Evolutionary conservation across 2,797 vertebrate genomes (phyloP), one percentile per base, ranked within the genome.

Genomic region (Sebastes kiyomatsui): DNA sequence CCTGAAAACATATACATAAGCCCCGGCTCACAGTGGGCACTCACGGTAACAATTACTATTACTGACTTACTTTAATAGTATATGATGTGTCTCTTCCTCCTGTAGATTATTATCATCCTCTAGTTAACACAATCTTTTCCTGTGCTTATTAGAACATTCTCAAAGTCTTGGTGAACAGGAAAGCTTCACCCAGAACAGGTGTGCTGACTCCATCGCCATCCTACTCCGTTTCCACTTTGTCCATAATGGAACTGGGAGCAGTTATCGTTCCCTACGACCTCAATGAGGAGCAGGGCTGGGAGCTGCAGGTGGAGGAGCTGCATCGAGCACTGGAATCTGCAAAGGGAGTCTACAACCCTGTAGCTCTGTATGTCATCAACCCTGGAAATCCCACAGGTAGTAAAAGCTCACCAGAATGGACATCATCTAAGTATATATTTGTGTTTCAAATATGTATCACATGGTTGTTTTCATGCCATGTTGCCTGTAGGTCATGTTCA

Each of bases 401-500:
- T 2, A 20, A 49, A 56, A 64, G 28, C 4, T 2, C 65, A 10
- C 25, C 35, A 64, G 9, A 42, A n/a, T 14, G 5, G 16, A 61
- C 10, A 32, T 12, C 0, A 1, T 54, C 3, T 11, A 8, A 35
- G 28, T 74, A 13, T 32, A 18, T 16, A 55, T 11, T 28, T 73
- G 7, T 28, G 5, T 25, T 66, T 55, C 28, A 22, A 16, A 28
- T 9, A 9, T 62, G 3, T 7, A 3, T 33, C 1, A 70, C 14
- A n/a, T 46, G 9, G 8, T 70, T 25, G 58, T 82, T 79, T 81
- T 56, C 2, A n/a, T 81, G 23, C 33, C 38, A 13, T 62, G 8
- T 64, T 75, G 2, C 35, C 16, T 59, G 3, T 76, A 98, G 98
- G 97, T 56, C 93, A 97, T 25, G 92, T 98, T 16, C 97, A 98